phyloP scores from a whole-genome alignment of 1,140 invertebrate genomes.

The Akabosia matsudoensis region DNA sequence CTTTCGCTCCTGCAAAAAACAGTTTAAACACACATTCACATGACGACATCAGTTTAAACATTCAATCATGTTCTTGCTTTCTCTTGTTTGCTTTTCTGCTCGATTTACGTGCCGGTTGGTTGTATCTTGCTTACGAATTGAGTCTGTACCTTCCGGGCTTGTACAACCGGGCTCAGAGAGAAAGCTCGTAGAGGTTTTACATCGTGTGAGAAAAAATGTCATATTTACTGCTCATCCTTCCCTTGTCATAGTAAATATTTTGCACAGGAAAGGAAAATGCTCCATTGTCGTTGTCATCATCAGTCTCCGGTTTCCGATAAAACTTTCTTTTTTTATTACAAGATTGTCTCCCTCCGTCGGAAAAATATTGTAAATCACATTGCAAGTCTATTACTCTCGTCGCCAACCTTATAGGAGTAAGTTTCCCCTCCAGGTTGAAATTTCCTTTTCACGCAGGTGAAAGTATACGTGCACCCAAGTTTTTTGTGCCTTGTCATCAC shows the following conservation, averaged over 20 bases:
- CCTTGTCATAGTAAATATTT: neutral
- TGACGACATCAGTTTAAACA: neutral
- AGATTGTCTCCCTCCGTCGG: too few species aligned
- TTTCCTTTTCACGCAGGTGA: too few species aligned
- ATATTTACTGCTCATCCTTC: neutral
- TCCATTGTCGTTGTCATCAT: neutral
- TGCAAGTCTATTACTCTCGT: neutral
- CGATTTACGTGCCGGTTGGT: neutral
- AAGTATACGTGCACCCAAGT: neutral
- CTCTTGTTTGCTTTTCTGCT: neutral
- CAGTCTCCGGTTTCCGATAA: neutral
- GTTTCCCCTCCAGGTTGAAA: too few species aligned
- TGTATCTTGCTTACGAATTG: too few species aligned
- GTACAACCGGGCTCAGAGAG: too few species aligned
- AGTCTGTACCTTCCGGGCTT: too few species aligned
- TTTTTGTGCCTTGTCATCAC: neutral
- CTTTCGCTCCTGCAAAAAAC: neutral
- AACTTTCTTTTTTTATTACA: too few species aligned
- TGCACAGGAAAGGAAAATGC: neutral
- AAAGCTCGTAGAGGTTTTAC: neutral
- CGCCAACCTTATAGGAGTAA: too few species aligned
- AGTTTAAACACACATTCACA: neutral
- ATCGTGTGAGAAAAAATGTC: neutral
- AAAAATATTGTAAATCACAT: conserved; percentile 11
- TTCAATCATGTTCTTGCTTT: neutral